Evolutionary conservation across 2,888 invertebrate genomes (phyloP), one percentile per base, ranked within the genome.

Genomic region (Beris chalybata): DNA sequence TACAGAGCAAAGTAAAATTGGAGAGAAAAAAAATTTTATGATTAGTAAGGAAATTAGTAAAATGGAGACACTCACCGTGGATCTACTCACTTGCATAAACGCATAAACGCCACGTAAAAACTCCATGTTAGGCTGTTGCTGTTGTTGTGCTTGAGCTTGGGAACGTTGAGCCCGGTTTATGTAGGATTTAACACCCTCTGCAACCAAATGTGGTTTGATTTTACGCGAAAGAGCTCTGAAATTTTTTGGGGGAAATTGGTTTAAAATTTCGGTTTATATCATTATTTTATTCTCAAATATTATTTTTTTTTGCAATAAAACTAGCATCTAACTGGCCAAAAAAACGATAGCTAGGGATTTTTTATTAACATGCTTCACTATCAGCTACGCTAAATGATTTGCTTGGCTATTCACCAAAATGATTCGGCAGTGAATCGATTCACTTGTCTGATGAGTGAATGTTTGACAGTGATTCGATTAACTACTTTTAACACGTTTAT

Each of bases 61-160:
- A 54, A 75, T 74, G 75, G 73, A 75, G 78, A 81, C 79, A 81
- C 81, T 81, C 78, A 81, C 81, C 81, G 81, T 81, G 79, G 81
- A 81, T 81, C 81, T 81, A 81, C 81, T 81, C 79, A 81, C 81
- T 81, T 81, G 81, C 81, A 81, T 81, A 79, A 81, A 81, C 77
- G 81, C 81, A 81, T 81, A 81, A 74, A 81, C 81, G 72, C 81
- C 81, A 73, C 81, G 81, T 81, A 81, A 81, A 81, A 81, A 81
- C 79, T 81, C 81, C 81, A 81, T 81, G 78, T 80, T 80, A 79
- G 79, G 80, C 74, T 68, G 66, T 50, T 80, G 79, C 58, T 74
- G 71, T 76, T 76, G 75, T 73, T 78, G 74, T 64, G 79, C 74
- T 48, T 55, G 55, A 54, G 65, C 45, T 66, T 63, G 64, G 64